Base-by-base conservation (phyloP, 2,888 invertebrate genomes). In the Peribatodes rhomboidaria region DNA sequence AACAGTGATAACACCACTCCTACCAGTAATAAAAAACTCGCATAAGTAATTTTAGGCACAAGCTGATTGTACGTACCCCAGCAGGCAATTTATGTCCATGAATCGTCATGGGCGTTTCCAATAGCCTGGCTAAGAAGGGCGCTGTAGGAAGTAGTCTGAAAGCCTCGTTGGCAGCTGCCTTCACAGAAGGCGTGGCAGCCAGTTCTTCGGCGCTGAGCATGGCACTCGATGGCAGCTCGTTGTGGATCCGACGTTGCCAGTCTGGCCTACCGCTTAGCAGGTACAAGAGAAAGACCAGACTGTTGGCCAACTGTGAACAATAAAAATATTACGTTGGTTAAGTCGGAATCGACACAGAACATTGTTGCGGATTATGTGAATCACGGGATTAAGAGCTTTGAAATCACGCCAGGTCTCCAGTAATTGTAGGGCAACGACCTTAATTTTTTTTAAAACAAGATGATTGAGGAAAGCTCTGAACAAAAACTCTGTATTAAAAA, bases 71-170 rank as follows among this genome's bases (percentile, higher is more conserved):
- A 41, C 94, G 94, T 85, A 97, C 97, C 82, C 97, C 97, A 59
- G 96, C 94, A 55, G 95, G 94, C 11, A 98, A 80, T 61, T 94
- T 91, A 81, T 97, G 96, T 6, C 95, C 96, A 31, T 95, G 95
- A 16, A 97, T 89, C 53, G 94, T 94, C 88, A 96, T 94, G 37
- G 97, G 96, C 56, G 95, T 89, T 73, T 97, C 97, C 44, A 96
- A 85, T 55, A 98, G 94, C 68, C 98, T 94, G 0, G 97, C 97
- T 61, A 98, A 89, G 76, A 96, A 96, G 8, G 97, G 96, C 0
- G 97, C 96, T 0, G 97, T 97, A 0, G 98, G 98, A 44, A 95
- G 84, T 59, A 96, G 82, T 80, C 96, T 91, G 80, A 96, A 97
- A 0, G 96, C 94, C 88, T 98, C 98, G 62, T 94, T 95, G 33